Conservation (phyloP, 2,888 invertebrate species). For the Tanypteryx hageni region DNA sequence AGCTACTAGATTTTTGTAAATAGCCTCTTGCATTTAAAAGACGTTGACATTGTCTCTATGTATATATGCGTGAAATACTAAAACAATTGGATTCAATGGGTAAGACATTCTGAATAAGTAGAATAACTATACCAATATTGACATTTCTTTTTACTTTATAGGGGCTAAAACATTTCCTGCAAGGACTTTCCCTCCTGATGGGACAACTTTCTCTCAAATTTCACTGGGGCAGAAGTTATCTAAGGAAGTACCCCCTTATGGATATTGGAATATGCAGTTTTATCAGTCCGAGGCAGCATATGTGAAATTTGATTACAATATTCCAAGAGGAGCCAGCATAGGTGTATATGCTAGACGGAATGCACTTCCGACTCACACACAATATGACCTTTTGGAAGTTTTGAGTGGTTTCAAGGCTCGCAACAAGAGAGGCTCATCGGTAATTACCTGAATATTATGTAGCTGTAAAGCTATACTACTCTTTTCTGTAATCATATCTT, state of each 20-base stretch:
- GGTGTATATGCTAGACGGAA: conserved; percentile 97
- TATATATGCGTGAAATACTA: neutral
- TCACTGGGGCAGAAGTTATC: conserved; percentile 91
- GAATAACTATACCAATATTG: neutral
- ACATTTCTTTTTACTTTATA: conserved; percentile 72
- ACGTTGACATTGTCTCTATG: too few relatives aligned
- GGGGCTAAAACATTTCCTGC: conserved; percentile 93
- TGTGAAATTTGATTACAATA: conserved; percentile 95
- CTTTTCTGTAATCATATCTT: too few relatives aligned
- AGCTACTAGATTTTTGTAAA: too few relatives aligned
- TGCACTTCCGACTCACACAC: conserved; percentile 96
- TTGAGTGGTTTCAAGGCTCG: conserved; percentile 93
- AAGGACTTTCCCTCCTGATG: conserved; percentile 94
- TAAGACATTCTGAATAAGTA: neutral
- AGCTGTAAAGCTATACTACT: too few relatives aligned
- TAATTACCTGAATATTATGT: conserved; percentile 78
- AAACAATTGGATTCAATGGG: neutral
- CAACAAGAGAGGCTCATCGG: conserved; percentile 89
- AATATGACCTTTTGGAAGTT: conserved; percentile 96
- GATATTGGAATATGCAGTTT: conserved; percentile 98
- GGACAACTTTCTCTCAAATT: conserved; percentile 94
- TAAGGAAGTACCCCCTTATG: conserved; percentile 93
- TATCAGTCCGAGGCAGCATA: conserved; percentile 96
- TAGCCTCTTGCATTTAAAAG: too few relatives aligned
- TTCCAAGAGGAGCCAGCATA: conserved; percentile 93